A percentile compares a stretch with the other conserved stretches of the same genome.
These are phyloP conservation scores for Oligia fasciuncula DNA, from an alignment of 2,888 invertebrate genomes.

Conservation along the genomic window DNA sequence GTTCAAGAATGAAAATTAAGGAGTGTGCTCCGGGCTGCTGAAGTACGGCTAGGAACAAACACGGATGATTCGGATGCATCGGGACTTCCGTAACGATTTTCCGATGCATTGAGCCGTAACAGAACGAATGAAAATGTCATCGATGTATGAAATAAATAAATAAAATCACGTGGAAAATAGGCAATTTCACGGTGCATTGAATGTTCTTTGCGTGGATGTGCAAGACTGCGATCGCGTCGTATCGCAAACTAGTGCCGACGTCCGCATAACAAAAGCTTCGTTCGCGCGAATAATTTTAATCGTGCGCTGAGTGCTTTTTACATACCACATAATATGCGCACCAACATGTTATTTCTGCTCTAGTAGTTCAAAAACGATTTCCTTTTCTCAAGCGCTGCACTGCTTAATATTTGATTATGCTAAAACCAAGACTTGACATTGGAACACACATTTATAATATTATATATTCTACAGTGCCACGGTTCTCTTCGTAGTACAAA, in stretches of 20 bases:
- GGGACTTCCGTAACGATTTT: constrained; percentile 72
- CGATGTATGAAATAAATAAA: constrained; percentile 89
- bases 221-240: constrained; percentile 72
- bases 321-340: constrained; percentile 13
- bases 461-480: background rate
- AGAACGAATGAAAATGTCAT: constrained; percentile 84
- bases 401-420: background rate
- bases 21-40: constrained; percentile 65
- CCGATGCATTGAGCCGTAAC: constrained; percentile 75
- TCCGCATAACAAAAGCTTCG: constrained; percentile 82
- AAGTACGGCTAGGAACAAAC: constrained; percentile 63
- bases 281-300: constrained; percentile 83
- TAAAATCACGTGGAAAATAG: constrained; percentile 90
- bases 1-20: constrained; percentile 75
- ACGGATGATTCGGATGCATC: constrained; percentile 62
- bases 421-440: background rate
- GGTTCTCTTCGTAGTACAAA: background rate
- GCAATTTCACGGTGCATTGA: constrained; percentile 90
- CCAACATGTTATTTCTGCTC: background rate
- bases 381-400: background rate
- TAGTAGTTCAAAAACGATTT: background rate
- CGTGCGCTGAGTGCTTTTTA: constrained; percentile 62
- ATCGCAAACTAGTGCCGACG: constrained; percentile 70
- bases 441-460: background rate
- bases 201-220: constrained; percentile 84